Percentiles rank a stretch among this genome's conserved stretches.
These are phyloP conservation scores for Galleria mellonella DNA, from an alignment of 1,140 invertebrate species.

Conservation along the genomic window DNA sequence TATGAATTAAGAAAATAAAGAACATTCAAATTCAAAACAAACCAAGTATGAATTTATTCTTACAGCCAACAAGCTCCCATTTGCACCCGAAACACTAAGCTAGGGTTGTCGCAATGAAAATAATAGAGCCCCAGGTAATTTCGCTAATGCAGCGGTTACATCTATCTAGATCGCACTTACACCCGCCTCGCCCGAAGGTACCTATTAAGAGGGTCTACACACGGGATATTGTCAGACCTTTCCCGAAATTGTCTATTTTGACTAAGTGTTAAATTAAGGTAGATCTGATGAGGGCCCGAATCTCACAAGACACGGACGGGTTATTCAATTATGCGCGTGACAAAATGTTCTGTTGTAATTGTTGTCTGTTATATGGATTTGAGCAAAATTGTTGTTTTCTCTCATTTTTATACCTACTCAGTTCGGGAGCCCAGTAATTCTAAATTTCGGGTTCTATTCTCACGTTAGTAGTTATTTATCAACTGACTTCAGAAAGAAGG, in stretches of 20 bases:
- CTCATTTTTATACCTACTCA: too few relatives aligned
- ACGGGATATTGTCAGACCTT: constrained; percentile 37
- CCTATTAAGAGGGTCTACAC: constrained; percentile 56
- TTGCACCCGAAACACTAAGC: constrained; percentile 22
- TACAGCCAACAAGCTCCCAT: constrained; percentile 10
- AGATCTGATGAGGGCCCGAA: constrained; percentile 4
- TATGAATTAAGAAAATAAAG: too few relatives aligned
- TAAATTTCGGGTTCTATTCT: too few relatives aligned
- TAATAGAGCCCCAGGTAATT: constrained; percentile 65
- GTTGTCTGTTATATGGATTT: neutral
- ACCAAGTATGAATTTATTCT: neutral
- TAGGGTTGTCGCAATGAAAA: constrained; percentile 62
- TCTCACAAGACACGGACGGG: neutral
- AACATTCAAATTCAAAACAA: too few relatives aligned
- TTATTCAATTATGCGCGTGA: neutral
- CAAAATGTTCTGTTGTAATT: neutral
- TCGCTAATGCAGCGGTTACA: constrained; percentile 68
- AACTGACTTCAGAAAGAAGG: too few relatives aligned
- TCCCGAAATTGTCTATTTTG: constrained; percentile 40
- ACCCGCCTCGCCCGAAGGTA: constrained; percentile 40
- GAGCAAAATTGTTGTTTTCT: neutral
- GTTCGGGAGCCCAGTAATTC: too few relatives aligned
- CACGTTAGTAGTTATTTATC: too few relatives aligned
- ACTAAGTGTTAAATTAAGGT: constrained; percentile 43
- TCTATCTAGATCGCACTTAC: constrained; percentile 62